Percentiles rank a stretch among this genome's conserved stretches.
phyloP scores from a whole-genome alignment of 2,888 invertebrate genomes.

The Limnephilus lunatus region DNA sequence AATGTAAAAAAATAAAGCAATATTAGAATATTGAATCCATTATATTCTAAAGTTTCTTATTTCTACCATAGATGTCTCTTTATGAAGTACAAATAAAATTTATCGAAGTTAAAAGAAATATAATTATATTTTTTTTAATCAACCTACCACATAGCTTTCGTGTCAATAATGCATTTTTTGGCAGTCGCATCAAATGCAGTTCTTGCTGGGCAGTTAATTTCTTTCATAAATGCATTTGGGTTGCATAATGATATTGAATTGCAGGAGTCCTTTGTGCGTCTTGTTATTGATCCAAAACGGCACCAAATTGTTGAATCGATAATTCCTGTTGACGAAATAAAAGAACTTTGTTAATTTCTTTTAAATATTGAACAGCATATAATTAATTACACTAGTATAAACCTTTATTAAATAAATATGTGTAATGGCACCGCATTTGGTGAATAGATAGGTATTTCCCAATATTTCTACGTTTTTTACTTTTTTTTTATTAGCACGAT shows the following conservation, averaged over 20 bases:
- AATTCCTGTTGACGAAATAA: conserved; percentile 67
- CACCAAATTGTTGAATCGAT: conserved; percentile 67
- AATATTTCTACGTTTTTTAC: too few relatives aligned
- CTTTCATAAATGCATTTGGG: conserved; percentile 69
- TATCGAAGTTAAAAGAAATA: background rate
- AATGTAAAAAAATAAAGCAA: background rate
- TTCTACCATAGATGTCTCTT: background rate
- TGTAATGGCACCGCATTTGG: too few relatives aligned
- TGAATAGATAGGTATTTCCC: too few relatives aligned
- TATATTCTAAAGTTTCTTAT: background rate
- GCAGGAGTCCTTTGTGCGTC: conserved; percentile 67
- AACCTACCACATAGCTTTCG: conserved; percentile 71
- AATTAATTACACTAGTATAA: too few relatives aligned
- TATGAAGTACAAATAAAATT: background rate
- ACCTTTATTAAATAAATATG: too few relatives aligned
- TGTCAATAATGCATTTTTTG: conserved; percentile 70
- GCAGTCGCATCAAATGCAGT: conserved; percentile 70
- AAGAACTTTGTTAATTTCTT: background rate
- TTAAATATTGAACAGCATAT: too few relatives aligned
- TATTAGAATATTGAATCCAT: background rate
- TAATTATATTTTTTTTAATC: background rate
- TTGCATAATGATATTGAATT: conserved; percentile 71
- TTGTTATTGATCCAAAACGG: conserved; percentile 68
- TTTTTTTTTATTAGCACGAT: too few relatives aligned
- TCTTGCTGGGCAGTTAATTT: conserved; percentile 71